Evolutionary conservation across 2,797 vertebrate genomes (phyloP), one percentile per base, ranked within the genome.

Genomic region (Etheostoma nigrum): DNA sequence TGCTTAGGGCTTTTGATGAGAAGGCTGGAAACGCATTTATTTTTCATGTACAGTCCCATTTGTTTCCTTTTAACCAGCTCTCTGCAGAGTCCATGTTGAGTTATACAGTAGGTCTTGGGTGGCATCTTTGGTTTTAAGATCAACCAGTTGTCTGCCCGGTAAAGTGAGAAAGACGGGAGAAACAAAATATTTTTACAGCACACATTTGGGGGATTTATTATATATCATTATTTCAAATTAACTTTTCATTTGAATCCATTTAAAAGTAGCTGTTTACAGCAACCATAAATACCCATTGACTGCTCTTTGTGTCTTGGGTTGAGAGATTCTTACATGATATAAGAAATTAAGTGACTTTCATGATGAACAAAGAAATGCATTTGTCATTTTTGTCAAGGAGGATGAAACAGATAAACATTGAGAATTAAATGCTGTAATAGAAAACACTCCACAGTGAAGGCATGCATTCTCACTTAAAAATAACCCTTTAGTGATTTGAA

Each of bases 1-100:
- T 88, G 86, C 92, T 91, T 82, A 83, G 81, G 66, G 69, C 88
- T 85, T 85, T 86, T 92, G 87, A 89, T 81, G 90, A 89, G 84
- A 88, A 65, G 44, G 62, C 87, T 89, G 91, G 89, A 92, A 93
- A 93, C 85, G 85, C 62, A 78, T 84, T 81, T 91, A 86, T 91
- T 91, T 85, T 87, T 80, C 67, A 78, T 87, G 81, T 79, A 52
- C 54, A 71, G 77, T 65, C 68, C 44, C 16, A 54, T 57, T 72
- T 78, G n/a, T 71, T 78, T 45, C n/a, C 51, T 66, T 64, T 66
- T 14, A 47, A 79, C 42, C 36, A 48, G 65, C 58, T 67, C 55
- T 76, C 40, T 62, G 33, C n/a, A 72, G 45, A 73, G 72, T 75
- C 60, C 52, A 14, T 69, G 77, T 60, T 61, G 52, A 66, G 70